Percentiles rank a stretch among this genome's conserved stretches.
Conservation (phyloP, 2,888 invertebrate species). For the Alloscopus bannaensis region DNA sequence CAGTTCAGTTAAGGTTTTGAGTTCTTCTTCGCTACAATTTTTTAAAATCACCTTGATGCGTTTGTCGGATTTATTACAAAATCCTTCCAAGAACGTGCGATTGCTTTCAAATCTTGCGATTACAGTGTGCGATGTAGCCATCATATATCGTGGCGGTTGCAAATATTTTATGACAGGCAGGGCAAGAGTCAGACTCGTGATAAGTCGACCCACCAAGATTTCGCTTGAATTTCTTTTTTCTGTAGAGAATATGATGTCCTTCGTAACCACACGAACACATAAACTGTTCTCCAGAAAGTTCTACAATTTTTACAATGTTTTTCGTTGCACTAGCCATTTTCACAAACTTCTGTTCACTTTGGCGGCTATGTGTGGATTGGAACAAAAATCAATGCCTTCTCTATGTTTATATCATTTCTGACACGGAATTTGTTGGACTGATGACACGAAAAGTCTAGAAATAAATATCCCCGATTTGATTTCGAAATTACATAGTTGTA, state of each 20-base stretch:
- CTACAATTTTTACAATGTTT: too few relatives aligned
- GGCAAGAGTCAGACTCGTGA: too few relatives aligned
- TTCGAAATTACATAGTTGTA: slow-evolving; percentile 3
- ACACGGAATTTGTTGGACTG: slow-evolving; percentile 6
- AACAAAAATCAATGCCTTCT: slow-evolving; percentile 11
- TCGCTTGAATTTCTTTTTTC: too few relatives aligned
- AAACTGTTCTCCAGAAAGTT: too few relatives aligned
- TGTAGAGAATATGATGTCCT: neutral
- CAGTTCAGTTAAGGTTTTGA: slow-evolving; percentile 20
- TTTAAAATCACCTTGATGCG: slow-evolving; percentile 12
- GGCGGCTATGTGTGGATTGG: neutral
- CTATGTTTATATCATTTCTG: slow-evolving; percentile 13
- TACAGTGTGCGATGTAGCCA: neutral
- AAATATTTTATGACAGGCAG: too few relatives aligned
- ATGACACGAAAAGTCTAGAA: slow-evolving; percentile 14
- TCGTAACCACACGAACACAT: too few relatives aligned
- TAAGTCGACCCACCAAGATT: too few relatives aligned
- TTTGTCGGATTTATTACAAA: slow-evolving; percentile 24
- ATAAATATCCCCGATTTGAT: slow-evolving; percentile 2
- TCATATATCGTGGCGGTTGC: neutral
- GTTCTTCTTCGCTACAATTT: slow-evolving; percentile 15
- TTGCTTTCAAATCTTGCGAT: slow-evolving; percentile 13
- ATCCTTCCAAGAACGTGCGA: neutral
- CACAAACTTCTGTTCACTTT: neutral
- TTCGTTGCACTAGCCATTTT: neutral